Evolutionary conservation across 2,888 invertebrate genomes (phyloP).

Genomic region (Andrena marginata): DNA sequence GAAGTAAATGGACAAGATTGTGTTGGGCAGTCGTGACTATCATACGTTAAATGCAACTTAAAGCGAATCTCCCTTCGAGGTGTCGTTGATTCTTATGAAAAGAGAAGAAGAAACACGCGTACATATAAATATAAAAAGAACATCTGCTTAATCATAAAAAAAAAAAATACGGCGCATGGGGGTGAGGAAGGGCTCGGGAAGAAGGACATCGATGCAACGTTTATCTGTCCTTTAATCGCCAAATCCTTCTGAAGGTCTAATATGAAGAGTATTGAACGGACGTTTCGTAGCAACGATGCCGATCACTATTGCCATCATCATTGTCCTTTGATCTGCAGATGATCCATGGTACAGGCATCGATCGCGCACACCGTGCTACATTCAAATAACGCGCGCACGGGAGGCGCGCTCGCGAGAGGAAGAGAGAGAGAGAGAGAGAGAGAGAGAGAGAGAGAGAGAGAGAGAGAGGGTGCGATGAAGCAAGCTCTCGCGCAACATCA

Average conservation of each 20-base stretch:
- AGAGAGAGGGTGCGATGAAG: conserved; percentile 49
- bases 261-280: conserved; percentile 10
- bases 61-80: conserved; percentile 55
- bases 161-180: conserved; percentile 33
- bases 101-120: conserved; percentile 11
- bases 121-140: conserved; percentile 30
- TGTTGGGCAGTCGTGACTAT: conserved; percentile 49
- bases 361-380: conserved; percentile 16
- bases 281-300: conserved; percentile 7
- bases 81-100: conserved; percentile 40
- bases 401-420: conserved; percentile 24
- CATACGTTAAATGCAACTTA: conserved; percentile 56
- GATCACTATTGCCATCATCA: conserved; percentile 10
- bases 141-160: conserved; percentile 49
- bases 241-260: background rate
- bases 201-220: conserved; percentile 13
- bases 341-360: conserved; percentile 17
- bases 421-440: conserved; percentile 21
- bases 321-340: conserved; percentile 13
- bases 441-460: no score
- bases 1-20: conserved; percentile 37
- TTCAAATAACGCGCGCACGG: background rate
- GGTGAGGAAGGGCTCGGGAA: conserved; percentile 13
- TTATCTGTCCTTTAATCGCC: conserved; percentile 11
- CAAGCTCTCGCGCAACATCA: conserved; percentile 31